Evolutionary conservation across 2,888 invertebrate species (phyloP), one percentile per base, ranked within the genome.

Genomic region (Frankliniella fusca): DNA sequence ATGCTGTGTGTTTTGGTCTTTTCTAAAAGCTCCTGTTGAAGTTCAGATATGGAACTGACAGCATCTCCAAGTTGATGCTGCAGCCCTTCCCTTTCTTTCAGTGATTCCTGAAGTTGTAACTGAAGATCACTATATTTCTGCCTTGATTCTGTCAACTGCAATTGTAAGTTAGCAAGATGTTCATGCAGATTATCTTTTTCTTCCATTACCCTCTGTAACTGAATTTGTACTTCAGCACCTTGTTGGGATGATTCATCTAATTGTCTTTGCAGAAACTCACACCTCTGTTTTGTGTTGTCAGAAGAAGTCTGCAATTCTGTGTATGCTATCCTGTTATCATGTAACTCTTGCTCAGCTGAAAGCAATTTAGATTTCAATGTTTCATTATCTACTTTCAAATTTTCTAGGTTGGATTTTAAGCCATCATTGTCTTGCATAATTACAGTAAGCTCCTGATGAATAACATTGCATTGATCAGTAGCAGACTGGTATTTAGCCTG

Each of bases 31-130:
- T 76, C 70, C 12, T 76, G 23, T 76, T 76, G n/a, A 9, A 76
- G 27, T 8, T 23, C 27, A 76, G 70, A 76, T 10, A 12, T 27
- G 70, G 70, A 23, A 27, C 27, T 23, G 23, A 27, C 12, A 27
- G 70, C 85, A 84, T 89, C 88, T 81, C 89, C 88, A 84, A 91
- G 88, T 84, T 89, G 87, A 54, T 90, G 89, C 86, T 90, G 90
- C 84, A 89, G 88, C 18, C 90, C 86, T 20, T 86, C 84, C 87
- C 90, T 90, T 61, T 83, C 81, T 61, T 82, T 81, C 8, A 20
- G 9, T 38, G 49, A 70, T 48, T 49, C 61, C 28, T 82, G 82
- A 79, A 84, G 82, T 5, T 83, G 90, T 20, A 87, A 88, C 85
- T 89, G 89, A 84, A 90, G 89, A 85, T 90, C 82, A 54, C n/a